A percentile compares a stretch with the other conserved stretches of the same genome.
These are phyloP conservation scores for Theropithecus gelada DNA, from an alignment of 2,113 vertebrate species.

Conservation along the genomic window DNA sequence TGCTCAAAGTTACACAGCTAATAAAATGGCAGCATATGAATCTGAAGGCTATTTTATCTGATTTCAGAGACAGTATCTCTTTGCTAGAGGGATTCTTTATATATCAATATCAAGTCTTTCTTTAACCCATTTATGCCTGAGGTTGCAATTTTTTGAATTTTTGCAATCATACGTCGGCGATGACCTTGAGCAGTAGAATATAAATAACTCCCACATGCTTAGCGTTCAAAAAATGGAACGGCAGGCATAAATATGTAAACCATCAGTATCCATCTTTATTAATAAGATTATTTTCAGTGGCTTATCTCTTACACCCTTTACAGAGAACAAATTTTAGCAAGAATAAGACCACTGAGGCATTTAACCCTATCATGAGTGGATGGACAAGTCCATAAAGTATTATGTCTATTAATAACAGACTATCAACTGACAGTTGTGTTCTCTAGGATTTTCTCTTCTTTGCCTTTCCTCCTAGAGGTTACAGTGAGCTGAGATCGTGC, in stretches of 20 bases:
- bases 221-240: no score
- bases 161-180: no score
- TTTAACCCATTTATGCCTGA: neutral
- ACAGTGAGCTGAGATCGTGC: no score
- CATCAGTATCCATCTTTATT: neutral
- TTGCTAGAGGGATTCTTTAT: neutral
- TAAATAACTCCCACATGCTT: no score
- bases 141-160: no score
- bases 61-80: neutral
- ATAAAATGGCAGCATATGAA: neutral
- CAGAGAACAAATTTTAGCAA: conserved; percentile 6
- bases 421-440: neutral
- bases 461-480: neutral
- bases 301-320: neutral
- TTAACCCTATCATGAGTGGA: neutral
- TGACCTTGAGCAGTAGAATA: no score
- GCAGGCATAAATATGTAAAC: neutral
- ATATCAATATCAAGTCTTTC: neutral
- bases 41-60: neutral
- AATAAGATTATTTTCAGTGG: neutral
- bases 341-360: neutral
- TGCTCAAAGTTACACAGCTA: neutral
- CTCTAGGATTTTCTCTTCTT: neutral
- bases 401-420: neutral
- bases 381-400: neutral